Evolutionary conservation across 2,888 invertebrate species (phyloP).

Genomic region (Hyppa rectilinea): DNA sequence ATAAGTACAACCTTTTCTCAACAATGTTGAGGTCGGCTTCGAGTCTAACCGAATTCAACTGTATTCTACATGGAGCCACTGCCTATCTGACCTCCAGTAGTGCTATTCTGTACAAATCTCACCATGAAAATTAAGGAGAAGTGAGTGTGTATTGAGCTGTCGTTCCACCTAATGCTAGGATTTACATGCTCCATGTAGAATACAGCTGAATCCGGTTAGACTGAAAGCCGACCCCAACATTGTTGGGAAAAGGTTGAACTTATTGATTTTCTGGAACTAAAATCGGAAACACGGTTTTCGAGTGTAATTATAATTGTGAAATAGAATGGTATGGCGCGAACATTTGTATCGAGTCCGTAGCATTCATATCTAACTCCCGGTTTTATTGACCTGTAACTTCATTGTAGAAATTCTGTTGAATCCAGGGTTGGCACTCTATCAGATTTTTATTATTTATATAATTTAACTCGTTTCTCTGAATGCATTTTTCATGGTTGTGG

Average conservation of each 20-base stretch:
- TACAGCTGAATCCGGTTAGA: background rate
- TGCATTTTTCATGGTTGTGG: background rate
- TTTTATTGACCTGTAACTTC: conserved; percentile 31
- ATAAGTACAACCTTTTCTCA: no score
- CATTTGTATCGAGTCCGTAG: conserved; percentile 19
- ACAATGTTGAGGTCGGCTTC: no score
- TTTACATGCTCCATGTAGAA: background rate
- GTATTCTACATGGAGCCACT: no score
- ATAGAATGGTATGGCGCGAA: conserved; percentile 8
- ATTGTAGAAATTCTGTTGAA: conserved; percentile 9
- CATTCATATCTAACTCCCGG: conserved; percentile 26
- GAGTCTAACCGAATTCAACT: no score
- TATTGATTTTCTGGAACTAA: background rate
- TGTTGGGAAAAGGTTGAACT: background rate
- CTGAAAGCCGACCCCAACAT: background rate
- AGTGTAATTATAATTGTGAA: conserved; percentile 19
- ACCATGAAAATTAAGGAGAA: no score
- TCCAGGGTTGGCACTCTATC: conserved; percentile 16
- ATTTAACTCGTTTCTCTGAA: background rate
- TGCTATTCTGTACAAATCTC: no score
- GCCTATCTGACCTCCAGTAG: no score
- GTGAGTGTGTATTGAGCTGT: no score
- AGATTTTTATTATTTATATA: background rate
- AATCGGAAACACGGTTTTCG: background rate
- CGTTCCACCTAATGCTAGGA: no score